A percentile compares a stretch with the other conserved stretches of the same genome.
Conservation (phyloP, 2,797 vertebrate genomes). For the Poeciliopsis infans region DNA sequence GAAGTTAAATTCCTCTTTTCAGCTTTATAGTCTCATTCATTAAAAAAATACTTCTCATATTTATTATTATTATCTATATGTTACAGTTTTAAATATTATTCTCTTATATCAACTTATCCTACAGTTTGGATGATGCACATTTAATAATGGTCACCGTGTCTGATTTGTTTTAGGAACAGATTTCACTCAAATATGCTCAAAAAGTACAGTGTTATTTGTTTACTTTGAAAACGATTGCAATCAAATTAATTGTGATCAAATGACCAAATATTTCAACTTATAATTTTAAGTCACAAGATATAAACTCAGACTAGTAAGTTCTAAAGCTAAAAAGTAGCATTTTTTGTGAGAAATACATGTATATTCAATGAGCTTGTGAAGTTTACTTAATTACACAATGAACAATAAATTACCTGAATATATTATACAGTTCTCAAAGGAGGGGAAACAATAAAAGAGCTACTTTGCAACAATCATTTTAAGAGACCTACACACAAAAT, state of each 20-base stretch:
- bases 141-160: not conserved
- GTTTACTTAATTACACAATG: slow-evolving; percentile 59
- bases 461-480: slow-evolving; percentile 65
- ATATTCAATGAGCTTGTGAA: slow-evolving; percentile 57
- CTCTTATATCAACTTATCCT: not conserved
- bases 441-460: slow-evolving; percentile 64
- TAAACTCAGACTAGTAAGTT: slow-evolving; percentile 51
- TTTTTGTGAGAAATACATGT: slow-evolving; percentile 59
- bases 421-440: slow-evolving; percentile 55
- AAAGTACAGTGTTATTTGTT: not conserved
- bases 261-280: slow-evolving; percentile 51
- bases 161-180: slow-evolving; percentile 4
- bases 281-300: slow-evolving; percentile 64
- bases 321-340: slow-evolving; percentile 67
- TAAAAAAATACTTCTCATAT: not conserved
- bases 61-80: not conserved
- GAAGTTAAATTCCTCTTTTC: slow-evolving; percentile 12
- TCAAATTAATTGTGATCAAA: slow-evolving; percentile 12
- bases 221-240: slow-evolving; percentile 25
- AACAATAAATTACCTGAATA: slow-evolving; percentile 43
- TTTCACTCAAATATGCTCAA: slow-evolving; percentile 13
- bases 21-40: slow-evolving; percentile 2
- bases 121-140: not conserved
- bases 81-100: not conserved
- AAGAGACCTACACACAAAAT: slow-evolving; percentile 70